Percentiles rank a stretch among this genome's conserved stretches.
Conservation (phyloP, 2,113 vertebrate genomes). For the Columbina picui region DNA sequence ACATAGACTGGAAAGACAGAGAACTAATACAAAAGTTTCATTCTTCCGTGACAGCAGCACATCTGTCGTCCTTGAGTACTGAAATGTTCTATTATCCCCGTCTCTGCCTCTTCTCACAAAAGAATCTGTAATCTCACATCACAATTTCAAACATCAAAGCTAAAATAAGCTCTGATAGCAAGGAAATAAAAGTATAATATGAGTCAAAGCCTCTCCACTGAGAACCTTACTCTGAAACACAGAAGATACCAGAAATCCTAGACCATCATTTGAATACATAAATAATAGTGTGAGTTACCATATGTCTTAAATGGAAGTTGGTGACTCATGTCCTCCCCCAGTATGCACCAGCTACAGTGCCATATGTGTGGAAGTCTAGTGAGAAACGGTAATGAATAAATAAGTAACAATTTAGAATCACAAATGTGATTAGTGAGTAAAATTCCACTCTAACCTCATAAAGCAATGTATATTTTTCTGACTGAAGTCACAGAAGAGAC, state of each 20-base stretch:
- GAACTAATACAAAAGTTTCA: not conserved
- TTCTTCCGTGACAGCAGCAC: not conserved
- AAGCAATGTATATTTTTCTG: not conserved
- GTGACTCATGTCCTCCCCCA: not conserved
- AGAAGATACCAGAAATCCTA: not conserved
- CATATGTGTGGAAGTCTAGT: not conserved
- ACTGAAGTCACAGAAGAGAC: not conserved
- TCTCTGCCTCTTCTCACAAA: not conserved
- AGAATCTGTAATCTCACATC: not conserved
- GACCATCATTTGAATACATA: not conserved
- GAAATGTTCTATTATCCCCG: not conserved
- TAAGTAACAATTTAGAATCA: not conserved
- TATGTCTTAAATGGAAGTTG: not conserved
- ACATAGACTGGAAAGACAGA: not conserved
- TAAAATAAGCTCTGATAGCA: not conserved
- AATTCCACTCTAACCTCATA: not conserved
- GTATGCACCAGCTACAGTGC: not conserved
- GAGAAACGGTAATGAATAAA: not conserved
- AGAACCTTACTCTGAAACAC: not conserved
- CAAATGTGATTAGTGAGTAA: not conserved
- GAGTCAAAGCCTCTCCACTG: not conserved
- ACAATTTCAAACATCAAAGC: not conserved
- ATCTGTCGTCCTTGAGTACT: not conserved
- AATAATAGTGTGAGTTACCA: not conserved
- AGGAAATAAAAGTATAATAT: not conserved